Evolutionary conservation across 1,140 invertebrate genomes (phyloP).

Genomic region (Heliconius congener): DNA sequence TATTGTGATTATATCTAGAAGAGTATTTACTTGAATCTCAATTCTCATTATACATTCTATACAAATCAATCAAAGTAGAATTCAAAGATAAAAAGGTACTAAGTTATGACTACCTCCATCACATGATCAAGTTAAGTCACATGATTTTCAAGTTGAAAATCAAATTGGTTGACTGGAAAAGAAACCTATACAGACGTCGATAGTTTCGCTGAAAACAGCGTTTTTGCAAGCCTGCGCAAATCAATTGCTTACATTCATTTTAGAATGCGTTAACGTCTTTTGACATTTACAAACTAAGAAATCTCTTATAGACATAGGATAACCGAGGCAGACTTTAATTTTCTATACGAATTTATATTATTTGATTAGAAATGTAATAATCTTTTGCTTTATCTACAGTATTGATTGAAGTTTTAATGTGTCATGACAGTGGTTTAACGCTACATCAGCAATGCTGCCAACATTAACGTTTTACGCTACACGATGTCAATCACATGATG

Average conservation of each 20-base stretch:
- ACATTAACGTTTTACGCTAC: constrained; percentile 43
- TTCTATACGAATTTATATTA: too few relatives aligned
- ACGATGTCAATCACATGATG: constrained; percentile 64
- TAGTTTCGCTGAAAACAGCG: background rate
- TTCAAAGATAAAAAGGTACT: background rate
- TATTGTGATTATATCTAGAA: background rate
- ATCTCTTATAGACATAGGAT: too few relatives aligned
- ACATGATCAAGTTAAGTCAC: constrained; percentile 65
- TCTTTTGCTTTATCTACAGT: background rate
- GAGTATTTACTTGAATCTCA: background rate
- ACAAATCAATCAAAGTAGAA: background rate
- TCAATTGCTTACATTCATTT: constrained; percentile 17
- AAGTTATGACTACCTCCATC: constrained; percentile 42
- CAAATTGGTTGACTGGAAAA: background rate
- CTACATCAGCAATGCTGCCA: constrained; percentile 54
- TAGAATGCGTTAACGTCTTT: constrained; percentile 8
- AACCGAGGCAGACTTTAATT: too few relatives aligned
- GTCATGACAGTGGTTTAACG: constrained; percentile 40
- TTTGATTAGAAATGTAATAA: background rate
- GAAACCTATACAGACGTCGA: background rate
- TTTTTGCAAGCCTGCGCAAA: constrained; percentile 4
- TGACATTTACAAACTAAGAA: background rate
- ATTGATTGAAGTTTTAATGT: constrained; percentile 15
- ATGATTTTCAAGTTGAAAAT: constrained; percentile 44
- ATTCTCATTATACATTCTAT: background rate